Conservation (phyloP, 2,113 vertebrate species). For the Mus spicilegus region DNA sequence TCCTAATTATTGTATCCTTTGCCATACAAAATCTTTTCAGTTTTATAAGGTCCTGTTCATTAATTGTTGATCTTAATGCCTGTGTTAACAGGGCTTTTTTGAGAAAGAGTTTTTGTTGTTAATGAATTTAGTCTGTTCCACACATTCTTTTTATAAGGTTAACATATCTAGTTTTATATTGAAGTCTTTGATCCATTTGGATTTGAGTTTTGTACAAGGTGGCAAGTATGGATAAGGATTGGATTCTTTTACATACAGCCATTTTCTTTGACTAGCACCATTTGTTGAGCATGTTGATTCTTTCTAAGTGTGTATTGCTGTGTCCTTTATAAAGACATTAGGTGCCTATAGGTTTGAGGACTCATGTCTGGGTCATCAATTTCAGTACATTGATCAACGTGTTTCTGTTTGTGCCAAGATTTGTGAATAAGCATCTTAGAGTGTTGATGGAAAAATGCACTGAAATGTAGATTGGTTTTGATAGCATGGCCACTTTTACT, state of each 20-base stretch:
- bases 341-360: background rate
- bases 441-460: background rate
- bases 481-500: background rate
- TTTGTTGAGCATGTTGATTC: background rate
- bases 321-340: background rate
- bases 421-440: background rate
- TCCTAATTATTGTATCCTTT: background rate
- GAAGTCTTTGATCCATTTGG: background rate
- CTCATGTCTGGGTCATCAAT: background rate
- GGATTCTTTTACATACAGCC: background rate
- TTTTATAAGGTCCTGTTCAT: background rate
- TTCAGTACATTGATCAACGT: background rate
- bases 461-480: background rate
- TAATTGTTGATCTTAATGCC: background rate
- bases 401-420: background rate
- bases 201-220: background rate
- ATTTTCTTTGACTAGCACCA: background rate
- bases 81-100: background rate
- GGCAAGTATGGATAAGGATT: background rate
- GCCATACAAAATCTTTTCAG: background rate
- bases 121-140: background rate
- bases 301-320: background rate
- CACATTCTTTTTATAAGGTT: background rate
- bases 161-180: background rate
- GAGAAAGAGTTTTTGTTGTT: background rate